Conservation (phyloP, 2,888 invertebrate genomes). For the Timema podura region DNA sequence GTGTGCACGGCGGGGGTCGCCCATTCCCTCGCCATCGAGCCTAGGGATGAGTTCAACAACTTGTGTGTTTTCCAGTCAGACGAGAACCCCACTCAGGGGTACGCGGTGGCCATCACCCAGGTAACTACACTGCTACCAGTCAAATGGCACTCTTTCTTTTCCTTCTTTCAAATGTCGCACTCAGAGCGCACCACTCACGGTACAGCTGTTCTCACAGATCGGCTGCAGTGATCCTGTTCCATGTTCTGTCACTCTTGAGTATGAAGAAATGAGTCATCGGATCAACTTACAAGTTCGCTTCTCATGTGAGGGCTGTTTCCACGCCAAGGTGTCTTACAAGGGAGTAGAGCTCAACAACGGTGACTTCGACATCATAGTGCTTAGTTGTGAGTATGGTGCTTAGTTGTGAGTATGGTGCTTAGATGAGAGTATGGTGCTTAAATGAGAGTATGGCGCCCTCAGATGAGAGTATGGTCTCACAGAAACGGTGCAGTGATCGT, state of each 20-base stretch:
- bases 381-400: constrained; percentile 66
- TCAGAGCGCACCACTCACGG: no score
- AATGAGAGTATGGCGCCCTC: no score
- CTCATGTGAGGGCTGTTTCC: constrained; percentile 74
- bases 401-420: constrained; percentile 11
- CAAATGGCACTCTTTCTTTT: no score
- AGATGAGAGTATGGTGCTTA: no score
- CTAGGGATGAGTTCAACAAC: constrained; percentile 89
- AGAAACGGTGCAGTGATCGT: not conserved
- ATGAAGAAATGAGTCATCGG: constrained; percentile 74
- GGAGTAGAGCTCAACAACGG: constrained; percentile 78
- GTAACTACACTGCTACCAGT: constrained; percentile 20
- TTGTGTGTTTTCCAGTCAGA: constrained; percentile 59
- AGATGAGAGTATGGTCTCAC: no score
- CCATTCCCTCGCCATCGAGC: constrained; percentile 77
- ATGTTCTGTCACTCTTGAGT: constrained; percentile 54
- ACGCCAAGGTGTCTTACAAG: constrained; percentile 72
- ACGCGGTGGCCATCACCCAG: constrained; percentile 36
- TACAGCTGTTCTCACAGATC: constrained; percentile 48
- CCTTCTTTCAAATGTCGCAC: no score
- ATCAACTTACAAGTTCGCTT: constrained; percentile 74
- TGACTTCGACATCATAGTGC: constrained; percentile 86
- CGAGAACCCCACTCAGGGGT: constrained; percentile 58
- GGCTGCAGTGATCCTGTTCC: constrained; percentile 47
- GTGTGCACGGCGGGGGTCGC: constrained; percentile 75